These are phyloP conservation scores for Eptesicus fuscus DNA, from an alignment of 2,113 vertebrate species.

Conservation along the genomic window DNA sequence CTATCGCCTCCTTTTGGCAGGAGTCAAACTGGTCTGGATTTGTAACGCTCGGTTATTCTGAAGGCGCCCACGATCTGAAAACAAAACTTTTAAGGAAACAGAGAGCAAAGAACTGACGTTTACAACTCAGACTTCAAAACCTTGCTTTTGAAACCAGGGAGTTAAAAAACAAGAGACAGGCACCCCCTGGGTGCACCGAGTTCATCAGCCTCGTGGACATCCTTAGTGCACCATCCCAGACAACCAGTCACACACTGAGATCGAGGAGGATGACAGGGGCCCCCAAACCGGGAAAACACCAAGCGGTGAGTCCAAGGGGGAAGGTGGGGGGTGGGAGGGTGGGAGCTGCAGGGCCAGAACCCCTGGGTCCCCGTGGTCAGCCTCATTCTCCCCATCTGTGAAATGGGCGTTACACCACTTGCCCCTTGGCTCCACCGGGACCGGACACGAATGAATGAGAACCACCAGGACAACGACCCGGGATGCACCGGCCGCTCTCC, in stretches of 20 bases:
- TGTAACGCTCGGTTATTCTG: background rate
- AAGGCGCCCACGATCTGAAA: background rate
- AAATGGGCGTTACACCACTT: background rate
- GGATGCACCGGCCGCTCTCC: background rate
- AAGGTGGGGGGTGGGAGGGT: rapidly evolving
- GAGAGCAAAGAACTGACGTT: background rate
- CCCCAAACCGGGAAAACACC: background rate
- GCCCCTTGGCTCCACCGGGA: background rate
- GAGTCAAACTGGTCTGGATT: background rate
- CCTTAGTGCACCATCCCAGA: background rate
- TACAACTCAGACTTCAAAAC: background rate
- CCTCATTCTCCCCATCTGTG: background rate
- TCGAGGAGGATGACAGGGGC: background rate
- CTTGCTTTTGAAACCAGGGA: background rate
- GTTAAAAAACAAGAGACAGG: background rate
- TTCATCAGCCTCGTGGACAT: background rate
- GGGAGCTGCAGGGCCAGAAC: background rate
- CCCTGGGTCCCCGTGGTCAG: background rate
- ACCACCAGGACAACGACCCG: rapidly evolving
- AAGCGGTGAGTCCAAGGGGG: background rate
- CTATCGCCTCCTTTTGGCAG: too few species aligned
- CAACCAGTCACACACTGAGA: background rate
- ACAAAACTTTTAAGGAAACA: background rate
- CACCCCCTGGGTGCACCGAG: background rate
- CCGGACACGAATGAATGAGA: constrained; percentile 23